Conservation (phyloP, 2,888 invertebrate species). For the Tupiocoris notatus region DNA sequence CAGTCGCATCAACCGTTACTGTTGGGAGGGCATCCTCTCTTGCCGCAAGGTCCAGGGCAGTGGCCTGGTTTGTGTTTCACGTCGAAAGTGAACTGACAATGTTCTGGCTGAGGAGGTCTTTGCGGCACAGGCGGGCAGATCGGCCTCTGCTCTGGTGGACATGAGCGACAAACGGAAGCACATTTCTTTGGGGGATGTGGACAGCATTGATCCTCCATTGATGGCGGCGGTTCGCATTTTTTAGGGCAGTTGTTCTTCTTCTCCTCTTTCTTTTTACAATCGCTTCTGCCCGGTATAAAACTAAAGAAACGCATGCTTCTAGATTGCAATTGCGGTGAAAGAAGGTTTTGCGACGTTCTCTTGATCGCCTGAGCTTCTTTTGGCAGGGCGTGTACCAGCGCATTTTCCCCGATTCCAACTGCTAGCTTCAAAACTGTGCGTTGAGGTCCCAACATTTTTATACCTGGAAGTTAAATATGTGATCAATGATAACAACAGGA, state of each 20-base stretch:
- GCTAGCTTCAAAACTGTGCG: slow-evolving; percentile 6
- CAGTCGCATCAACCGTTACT: no score
- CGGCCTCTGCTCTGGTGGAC: slow-evolving; percentile 7
- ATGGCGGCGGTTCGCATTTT: neutral
- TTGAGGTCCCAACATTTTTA: neutral
- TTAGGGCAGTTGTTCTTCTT: neutral
- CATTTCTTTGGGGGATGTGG: slow-evolving; percentile 32
- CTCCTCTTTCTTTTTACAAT: slow-evolving; percentile 18
- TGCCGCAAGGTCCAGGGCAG: slow-evolving; percentile 43
- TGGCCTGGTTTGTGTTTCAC: slow-evolving; percentile 24
- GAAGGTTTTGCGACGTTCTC: no score
- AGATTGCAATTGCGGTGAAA: neutral
- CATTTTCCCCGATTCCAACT: neutral
- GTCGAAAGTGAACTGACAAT: slow-evolving; percentile 23
- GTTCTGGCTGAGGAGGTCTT: slow-evolving; percentile 40
- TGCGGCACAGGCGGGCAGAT: slow-evolving; percentile 30
- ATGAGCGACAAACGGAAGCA: slow-evolving; percentile 1
- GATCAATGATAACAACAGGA: no score
- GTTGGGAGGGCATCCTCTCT: neutral
- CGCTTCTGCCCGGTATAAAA: slow-evolving; percentile 26
- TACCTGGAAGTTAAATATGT: neutral
- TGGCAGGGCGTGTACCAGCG: neutral
- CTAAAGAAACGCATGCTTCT: slow-evolving; percentile 2
- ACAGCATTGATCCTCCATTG: neutral
- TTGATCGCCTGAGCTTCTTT: neutral